Percentiles rank a stretch among this genome's conserved stretches.
phyloP scores from a whole-genome alignment of 2,113 vertebrate genomes.

The Calidris pugnax region DNA sequence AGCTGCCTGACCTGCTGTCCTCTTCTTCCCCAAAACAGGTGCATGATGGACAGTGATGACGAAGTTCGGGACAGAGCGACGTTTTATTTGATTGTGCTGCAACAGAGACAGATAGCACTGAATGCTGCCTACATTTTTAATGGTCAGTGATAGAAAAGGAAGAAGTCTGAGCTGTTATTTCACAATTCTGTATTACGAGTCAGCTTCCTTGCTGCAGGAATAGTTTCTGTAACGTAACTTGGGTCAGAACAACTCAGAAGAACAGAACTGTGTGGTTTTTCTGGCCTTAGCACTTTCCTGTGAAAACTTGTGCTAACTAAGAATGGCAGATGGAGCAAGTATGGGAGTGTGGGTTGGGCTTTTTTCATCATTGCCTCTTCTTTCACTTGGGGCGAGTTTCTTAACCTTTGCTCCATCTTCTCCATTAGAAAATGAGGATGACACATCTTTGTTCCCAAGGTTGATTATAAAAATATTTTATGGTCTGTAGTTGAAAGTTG shows the following conservation, averaged over 20 bases:
- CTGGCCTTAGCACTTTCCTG: not conserved
- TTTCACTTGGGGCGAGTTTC: too few species aligned
- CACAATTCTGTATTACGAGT: accelerated
- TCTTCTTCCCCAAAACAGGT: slow-evolving; percentile 74
- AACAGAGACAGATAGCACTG: slow-evolving; percentile 93
- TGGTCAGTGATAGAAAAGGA: slow-evolving; percentile 71
- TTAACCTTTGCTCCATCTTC: not conserved
- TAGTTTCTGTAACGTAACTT: not conserved
- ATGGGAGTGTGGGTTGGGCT: not conserved
- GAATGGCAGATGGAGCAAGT: not conserved
- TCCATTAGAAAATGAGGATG: not conserved
- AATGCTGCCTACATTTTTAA: slow-evolving; percentile 96
- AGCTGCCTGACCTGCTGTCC: not conserved
- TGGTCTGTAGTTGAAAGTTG: not conserved
- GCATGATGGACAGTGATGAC: slow-evolving; percentile 98
- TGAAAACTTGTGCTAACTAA: not conserved
- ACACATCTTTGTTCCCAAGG: not conserved
- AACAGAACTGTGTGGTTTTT: not conserved
- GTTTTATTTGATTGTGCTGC: slow-evolving; percentile 94
- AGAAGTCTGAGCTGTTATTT: not conserved
- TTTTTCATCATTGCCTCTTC: not conserved
- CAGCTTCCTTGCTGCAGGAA: not conserved
- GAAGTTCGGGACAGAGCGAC: slow-evolving; percentile 96
- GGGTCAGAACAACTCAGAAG: not conserved
- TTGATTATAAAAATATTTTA: not conserved